Evolutionary conservation across 2,888 invertebrate species (phyloP).

Genomic region (Cephonodes hylas): DNA sequence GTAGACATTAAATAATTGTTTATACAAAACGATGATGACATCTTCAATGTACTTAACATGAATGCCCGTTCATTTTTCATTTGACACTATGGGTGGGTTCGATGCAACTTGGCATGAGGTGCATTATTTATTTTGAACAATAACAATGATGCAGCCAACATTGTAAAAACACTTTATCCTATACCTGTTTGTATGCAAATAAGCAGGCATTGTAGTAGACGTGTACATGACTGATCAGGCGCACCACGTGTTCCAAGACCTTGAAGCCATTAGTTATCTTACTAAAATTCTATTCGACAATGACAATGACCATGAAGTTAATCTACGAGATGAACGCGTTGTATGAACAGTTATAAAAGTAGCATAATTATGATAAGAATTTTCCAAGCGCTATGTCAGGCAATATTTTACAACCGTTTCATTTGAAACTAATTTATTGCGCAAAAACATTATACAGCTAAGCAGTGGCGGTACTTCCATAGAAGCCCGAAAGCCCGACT

Average conservation of each 20-base stretch:
- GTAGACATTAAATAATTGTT: neutral
- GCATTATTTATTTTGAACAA: neutral
- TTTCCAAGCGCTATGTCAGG: too few species aligned
- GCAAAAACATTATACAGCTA: too few species aligned
- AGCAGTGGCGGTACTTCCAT: too few species aligned
- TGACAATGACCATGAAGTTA: constrained; percentile 33
- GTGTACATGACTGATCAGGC: constrained; percentile 27
- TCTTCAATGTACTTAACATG: neutral
- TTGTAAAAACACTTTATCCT: constrained; percentile 7
- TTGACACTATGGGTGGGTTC: neutral
- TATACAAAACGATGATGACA: neutral
- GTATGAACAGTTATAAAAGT: neutral
- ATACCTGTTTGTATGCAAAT: constrained; percentile 17
- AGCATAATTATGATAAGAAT: neutral
- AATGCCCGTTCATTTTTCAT: neutral
- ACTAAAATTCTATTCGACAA: constrained; percentile 19
- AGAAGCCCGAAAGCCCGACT: too few species aligned
- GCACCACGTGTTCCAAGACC: constrained; percentile 28
- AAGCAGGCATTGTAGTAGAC: constrained; percentile 22
- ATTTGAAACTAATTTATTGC: too few species aligned
- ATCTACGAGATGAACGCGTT: neutral
- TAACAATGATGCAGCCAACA: constrained; percentile 2
- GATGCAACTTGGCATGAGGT: neutral
- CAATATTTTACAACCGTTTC: too few species aligned
- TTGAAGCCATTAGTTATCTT: constrained; percentile 22